Evolutionary conservation across 2,113 vertebrate genomes (phyloP), one percentile per base, ranked within the genome.

Genomic region (Elaphurus davidianus): DNA sequence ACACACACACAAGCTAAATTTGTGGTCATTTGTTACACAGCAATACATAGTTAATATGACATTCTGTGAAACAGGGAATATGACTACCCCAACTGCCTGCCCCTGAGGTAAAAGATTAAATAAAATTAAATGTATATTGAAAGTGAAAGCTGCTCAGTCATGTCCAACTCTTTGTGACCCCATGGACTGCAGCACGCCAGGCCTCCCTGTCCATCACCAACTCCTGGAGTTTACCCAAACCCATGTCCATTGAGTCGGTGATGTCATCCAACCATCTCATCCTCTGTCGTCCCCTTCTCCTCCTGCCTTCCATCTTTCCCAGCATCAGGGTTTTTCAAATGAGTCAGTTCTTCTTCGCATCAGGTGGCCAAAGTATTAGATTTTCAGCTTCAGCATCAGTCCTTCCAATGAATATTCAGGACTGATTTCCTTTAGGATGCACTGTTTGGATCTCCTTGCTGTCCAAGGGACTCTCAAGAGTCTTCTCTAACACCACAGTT

Each of bases 401-500:
- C 64, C n/a, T 36, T 71, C 64, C 64, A 36, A 23, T 36, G 19
- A 71, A 71, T 11, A 36, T 12, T 12, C 64, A 71, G 64, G n/a
- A 2, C 64, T 36, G n/a, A 71, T 71, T 0, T 71, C n/a, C 64
- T 36, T 36, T 23, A 36, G 64, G 9, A 71, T 0, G n/a, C 17
- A 71, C 64, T 71, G n/a, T 17, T 36, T 36, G 17, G n/a, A 36
- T 71, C n/a, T 71, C 19, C 0, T 71, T 67, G 64, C n/a, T 0
- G 9, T 36, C 19, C 64, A 71, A 71, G n/a, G n/a, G 17, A 71
- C n/a, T 71, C n/a, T 36, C n/a, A 11, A 21, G 64, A 36, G 67
- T 71, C n/a, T 40, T 71, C 19, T 40, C 19, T 10, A 71, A 12
- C n/a, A 71, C 19, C 67, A 40, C 67, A 23, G 19, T 21, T 71